These are phyloP conservation scores for Cinclus cinclus DNA, from an alignment of 2,113 vertebrate species.

Conservation along the genomic window DNA sequence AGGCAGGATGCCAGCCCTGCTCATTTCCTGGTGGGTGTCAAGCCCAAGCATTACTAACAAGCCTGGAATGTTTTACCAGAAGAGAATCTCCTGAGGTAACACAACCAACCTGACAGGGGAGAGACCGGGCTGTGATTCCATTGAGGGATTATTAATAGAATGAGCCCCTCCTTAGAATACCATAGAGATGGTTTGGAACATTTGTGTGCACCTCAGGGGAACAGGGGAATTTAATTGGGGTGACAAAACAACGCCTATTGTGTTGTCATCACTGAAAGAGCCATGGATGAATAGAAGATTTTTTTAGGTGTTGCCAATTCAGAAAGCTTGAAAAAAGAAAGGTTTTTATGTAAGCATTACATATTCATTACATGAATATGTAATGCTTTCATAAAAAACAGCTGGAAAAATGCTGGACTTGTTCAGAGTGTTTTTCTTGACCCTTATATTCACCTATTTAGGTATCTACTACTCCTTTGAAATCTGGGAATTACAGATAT, in stretches of 20 bases:
- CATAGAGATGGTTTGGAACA: background rate
- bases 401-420: background rate
- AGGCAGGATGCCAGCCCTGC: background rate
- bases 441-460: rapidly evolving
- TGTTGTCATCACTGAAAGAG: background rate
- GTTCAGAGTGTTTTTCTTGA: background rate
- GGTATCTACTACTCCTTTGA: background rate
- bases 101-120: background rate
- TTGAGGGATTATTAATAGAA: background rate
- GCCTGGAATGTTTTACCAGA: background rate
- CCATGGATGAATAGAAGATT: background rate
- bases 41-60: background rate
- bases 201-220: background rate
- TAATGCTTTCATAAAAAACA: background rate
- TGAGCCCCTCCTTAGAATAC: background rate
- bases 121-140: background rate
- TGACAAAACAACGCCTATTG: background rate
- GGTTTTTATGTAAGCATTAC: too few relatives aligned
- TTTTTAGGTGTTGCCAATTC: background rate
- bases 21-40: background rate
- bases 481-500: background rate
- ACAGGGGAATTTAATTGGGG: background rate
- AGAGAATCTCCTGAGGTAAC: background rate
- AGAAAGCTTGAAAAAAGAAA: background rate
- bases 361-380: background rate